Evolutionary conservation across 2,113 vertebrate genomes (phyloP).

Genomic region (Chionis minor): DNA sequence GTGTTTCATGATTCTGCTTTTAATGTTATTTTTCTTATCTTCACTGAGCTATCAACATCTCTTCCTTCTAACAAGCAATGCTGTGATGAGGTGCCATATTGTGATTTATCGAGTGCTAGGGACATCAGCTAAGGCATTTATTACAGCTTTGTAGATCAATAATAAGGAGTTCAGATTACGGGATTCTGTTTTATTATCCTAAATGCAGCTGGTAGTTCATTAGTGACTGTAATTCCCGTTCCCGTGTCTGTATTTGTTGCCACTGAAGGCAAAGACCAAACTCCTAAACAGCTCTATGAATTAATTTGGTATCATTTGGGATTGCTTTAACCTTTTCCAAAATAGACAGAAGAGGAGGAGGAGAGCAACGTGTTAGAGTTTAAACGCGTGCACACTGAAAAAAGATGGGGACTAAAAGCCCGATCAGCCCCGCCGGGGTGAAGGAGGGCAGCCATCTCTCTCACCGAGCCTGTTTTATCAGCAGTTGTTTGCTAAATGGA

Average conservation of each 20-base stretch:
- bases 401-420: not conserved
- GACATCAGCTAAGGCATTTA: not conserved
- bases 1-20: not conserved
- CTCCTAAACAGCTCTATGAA: not conserved
- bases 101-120: not conserved
- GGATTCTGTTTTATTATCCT: not conserved
- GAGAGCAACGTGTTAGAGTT: not conserved
- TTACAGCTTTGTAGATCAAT: not conserved
- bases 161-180: not conserved
- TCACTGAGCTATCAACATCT: not conserved
- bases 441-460: not conserved
- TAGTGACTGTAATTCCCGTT: not conserved
- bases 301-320: not conserved
- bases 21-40: not conserved
- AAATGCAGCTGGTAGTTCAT: not conserved
- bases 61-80: not conserved
- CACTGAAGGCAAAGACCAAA: not conserved
- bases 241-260: not conserved
- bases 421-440: accelerated
- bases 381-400: not conserved
- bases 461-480: not conserved
- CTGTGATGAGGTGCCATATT: not conserved
- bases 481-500: not conserved
- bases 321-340: not conserved
- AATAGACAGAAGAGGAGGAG: not conserved